Base-by-base conservation (phyloP, 2,888 invertebrate species). In the Rotaria socialis region DNA sequence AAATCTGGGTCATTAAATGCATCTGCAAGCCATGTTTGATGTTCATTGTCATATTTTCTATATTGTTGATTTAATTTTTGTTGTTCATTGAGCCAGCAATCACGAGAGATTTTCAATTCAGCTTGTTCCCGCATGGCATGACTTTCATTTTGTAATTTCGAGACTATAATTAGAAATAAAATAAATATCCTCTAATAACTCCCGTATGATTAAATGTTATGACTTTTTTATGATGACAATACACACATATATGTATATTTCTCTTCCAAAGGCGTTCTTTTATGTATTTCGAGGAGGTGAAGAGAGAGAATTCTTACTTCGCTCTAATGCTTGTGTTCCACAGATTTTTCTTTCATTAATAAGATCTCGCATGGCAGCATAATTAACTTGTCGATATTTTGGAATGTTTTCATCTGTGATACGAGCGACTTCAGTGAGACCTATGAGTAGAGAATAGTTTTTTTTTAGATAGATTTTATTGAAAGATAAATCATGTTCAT, bases 331-430 rank as follows among this genome's bases (percentile, higher is more conserved):
- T n/a, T 47, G n/a, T 43, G 24, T 14, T 80, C 80, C 80, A 47
- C 7, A 41, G 14, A 4, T 7, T 80, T 47, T 80, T 80, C 80
- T 22, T n/a, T 80, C 47, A n/a, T 43, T 43, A n/a, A 80, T 80
- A n/a, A 80, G 0, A 11, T 47, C n/a, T 80, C 43, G 24, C 80
- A 80, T 80, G 47, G 80, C 80, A 47, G 47, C 47, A 47, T 80
- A 80, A 47, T 80, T 80, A n/a, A 80, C 47, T 47, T 80, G 80
- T 47, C 80, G 43, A 80, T 80, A 80, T 47, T 80, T 80, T 10
- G 80, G 80, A 47, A 80, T 43, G 47, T 80, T 80, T 47, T 80
- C 80, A 47, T 80, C 47, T 2, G 80, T 80, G 4, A 80, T 5
- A 47, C 80, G 80, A 47, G n/a, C 43, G 14, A 80, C 80, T n/a